Conservation (phyloP, 2,888 invertebrate species). For the Drosophila silvestris region DNA sequence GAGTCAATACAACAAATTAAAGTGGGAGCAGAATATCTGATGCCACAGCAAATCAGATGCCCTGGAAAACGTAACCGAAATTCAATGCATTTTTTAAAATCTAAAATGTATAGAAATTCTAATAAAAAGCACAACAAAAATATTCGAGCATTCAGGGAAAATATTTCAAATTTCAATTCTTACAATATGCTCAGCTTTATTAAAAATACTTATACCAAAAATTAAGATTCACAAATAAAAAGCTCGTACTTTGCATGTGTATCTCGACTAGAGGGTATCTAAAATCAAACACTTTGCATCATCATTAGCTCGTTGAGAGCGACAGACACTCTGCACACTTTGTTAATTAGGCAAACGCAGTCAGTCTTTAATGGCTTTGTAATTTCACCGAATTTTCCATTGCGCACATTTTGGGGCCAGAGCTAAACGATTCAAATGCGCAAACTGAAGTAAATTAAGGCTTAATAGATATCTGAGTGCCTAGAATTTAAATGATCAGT, state of each 20-base stretch:
- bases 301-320: constrained; percentile 45
- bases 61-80: background rate
- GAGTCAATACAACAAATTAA: constrained; percentile 35
- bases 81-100: background rate
- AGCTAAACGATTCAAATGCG: constrained; percentile 20
- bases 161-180: background rate
- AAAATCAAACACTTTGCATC: constrained; percentile 29
- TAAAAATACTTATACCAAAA: background rate
- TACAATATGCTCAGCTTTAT: background rate
- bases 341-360: constrained; percentile 55
- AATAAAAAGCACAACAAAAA: background rate
- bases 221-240: accelerated
- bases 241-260: background rate
- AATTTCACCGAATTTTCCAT: constrained; percentile 34
- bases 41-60: background rate
- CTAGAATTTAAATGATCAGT: constrained; percentile 4
- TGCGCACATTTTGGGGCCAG: background rate
- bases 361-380: constrained; percentile 51
- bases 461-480: constrained; percentile 11
- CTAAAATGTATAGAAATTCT: background rate
- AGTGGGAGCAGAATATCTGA: background rate
- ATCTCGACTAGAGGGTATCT: constrained; percentile 23
- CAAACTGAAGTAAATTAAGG: constrained; percentile 9
- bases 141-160: background rate
- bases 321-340: constrained; percentile 38